Conservation (phyloP, 2,888 invertebrate species). For the Spilosoma lubricipeda region DNA sequence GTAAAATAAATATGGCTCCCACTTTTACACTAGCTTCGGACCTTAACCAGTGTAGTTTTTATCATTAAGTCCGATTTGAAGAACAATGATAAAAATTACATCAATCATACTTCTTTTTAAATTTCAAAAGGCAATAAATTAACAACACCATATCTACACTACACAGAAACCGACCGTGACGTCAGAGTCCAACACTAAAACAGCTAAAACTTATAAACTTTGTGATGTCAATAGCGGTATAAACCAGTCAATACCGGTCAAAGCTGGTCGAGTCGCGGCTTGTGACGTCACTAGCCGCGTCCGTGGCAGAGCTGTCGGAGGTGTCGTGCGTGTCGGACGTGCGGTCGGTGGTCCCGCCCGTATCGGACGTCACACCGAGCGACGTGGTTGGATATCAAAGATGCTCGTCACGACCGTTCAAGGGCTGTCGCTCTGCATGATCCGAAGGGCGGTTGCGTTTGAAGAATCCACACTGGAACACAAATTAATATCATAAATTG, state of each 20-base stretch:
- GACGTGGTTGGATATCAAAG: slow-evolving; percentile 86
- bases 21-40: slow-evolving; percentile 29
- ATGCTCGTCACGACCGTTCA: slow-evolving; percentile 93
- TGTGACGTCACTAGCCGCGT: slow-evolving; percentile 83
- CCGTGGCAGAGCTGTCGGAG: slow-evolving; percentile 67
- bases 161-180: slow-evolving; percentile 11
- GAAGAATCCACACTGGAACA: slow-evolving; percentile 95
- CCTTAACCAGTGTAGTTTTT: slow-evolving; percentile 7
- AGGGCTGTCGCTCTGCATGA: slow-evolving; percentile 93
- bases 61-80: background rate
- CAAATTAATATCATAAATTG: background rate
- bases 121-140: slow-evolving; percentile 32
- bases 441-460: slow-evolving; percentile 94
- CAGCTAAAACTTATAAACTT: slow-evolving; percentile 57
- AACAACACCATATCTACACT: slow-evolving; percentile 23
- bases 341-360: slow-evolving; percentile 58
- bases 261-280: slow-evolving; percentile 79
- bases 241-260: slow-evolving; percentile 64
- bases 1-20: slow-evolving; percentile 31
- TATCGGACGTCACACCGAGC: slow-evolving; percentile 67
- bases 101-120: slow-evolving; percentile 3
- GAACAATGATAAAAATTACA: slow-evolving; percentile 24
- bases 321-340: slow-evolving; percentile 54
- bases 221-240: slow-evolving; percentile 70
- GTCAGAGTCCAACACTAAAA: slow-evolving; percentile 19